Evolutionary conservation across 2,888 invertebrate species (phyloP), one percentile per base, ranked within the genome.

Genomic region (Habrosyne pyritoides): DNA sequence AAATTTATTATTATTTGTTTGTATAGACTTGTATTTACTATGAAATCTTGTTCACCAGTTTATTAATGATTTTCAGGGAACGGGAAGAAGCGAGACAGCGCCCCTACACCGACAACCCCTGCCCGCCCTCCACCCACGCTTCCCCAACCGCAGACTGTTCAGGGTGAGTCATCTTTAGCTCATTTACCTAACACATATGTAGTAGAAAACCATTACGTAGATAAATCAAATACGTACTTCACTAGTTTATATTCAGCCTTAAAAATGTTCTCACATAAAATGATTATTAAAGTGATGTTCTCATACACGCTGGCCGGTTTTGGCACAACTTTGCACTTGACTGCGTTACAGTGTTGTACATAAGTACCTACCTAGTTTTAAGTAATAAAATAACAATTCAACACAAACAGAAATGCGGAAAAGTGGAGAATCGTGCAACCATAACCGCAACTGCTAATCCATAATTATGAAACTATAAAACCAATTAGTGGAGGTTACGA

Each of bases 81-180:
- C 82, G 91, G 91, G 66, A 93, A 93, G 82, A 93, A 93, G 84
- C 83, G 93, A 75, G 93, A 93, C 59, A 89, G 83, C 75, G 81
- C 77, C 69, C 83, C 89, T 22, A 79, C 88, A 59, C 85, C 87
- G 53, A 73, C 81, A 14, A 84, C 86, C 64, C 84, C 86, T 30
- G 83, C 83, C 55, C 87, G 88, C 24, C 83, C 87, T 30, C 75
- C 84, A 18, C 74, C 85, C 53, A 75, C 87, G 33, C 86, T 87
- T 22, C 84, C 85, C 22, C 86, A 85, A 66, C 86, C 86, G 67
- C 86, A 86, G 56, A 65, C 83, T 26, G 64, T 75, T 33, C 83
- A 83, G 71, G 82, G 91, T 91, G 86, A 90, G 89, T 89, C 88
- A 87, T 71, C 53, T 56, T 54, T 52, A 53, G 57, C 53, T 58